phyloP scores from a whole-genome alignment of 2,888 invertebrate genomes.

The Megastigmus dorsalis region DNA sequence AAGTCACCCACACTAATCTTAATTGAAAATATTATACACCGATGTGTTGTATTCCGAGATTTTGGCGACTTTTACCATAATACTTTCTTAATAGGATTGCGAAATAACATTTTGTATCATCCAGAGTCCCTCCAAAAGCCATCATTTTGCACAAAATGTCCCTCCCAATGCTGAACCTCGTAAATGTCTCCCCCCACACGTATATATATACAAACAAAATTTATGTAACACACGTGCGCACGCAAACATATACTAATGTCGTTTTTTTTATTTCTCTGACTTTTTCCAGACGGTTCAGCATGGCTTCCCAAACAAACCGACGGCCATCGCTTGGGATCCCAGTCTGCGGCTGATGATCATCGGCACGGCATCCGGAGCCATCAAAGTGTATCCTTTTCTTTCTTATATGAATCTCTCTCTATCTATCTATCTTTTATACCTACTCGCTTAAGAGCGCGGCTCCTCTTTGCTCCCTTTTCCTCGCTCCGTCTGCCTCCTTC shows the following conservation, averaged over 20 bases:
- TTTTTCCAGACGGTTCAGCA: conserved; percentile 90
- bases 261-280: conserved; percentile 27
- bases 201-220: too few relatives aligned
- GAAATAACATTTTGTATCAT: too few relatives aligned
- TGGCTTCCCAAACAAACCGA: conserved; percentile 98
- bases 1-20: too few relatives aligned
- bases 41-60: too few relatives aligned
- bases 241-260: not conserved
- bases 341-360: conserved; percentile 91
- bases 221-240: too few relatives aligned
- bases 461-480: conserved; percentile 30
- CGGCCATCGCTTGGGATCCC: conserved; percentile 94
- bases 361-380: conserved; percentile 93
- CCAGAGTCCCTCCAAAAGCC: too few relatives aligned
- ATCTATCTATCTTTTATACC: not conserved
- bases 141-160: too few relatives aligned
- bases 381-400: conserved; percentile 84
- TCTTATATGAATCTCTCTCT: not conserved
- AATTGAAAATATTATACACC: too few relatives aligned
- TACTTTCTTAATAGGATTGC: too few relatives aligned
- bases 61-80: too few relatives aligned
- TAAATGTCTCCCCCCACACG: too few relatives aligned
- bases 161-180: too few relatives aligned
- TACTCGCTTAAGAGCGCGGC: not conserved
- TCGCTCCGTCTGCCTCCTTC: conserved; percentile 22